phyloP scores from a whole-genome alignment of 1,140 invertebrate species.

The Cydia splendana region DNA sequence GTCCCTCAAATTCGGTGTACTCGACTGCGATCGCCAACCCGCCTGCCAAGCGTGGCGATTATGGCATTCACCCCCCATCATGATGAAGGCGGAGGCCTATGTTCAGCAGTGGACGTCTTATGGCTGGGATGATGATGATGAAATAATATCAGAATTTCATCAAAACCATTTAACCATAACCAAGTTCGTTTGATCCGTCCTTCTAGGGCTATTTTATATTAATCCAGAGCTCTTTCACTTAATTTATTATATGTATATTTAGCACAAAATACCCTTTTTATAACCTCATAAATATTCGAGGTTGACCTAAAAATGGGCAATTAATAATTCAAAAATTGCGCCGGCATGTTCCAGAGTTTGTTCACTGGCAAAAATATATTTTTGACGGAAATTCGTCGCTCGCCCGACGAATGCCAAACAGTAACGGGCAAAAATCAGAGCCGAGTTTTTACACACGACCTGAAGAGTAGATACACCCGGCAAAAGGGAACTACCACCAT shows the following conservation, averaged over 20 bases:
- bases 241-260: not conserved
- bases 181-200: not conserved
- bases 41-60: too few relatives aligned
- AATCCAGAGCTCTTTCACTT: not conserved
- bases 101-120: too few relatives aligned
- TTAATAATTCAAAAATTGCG: constrained; percentile 17
- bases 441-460: not conserved
- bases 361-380: not conserved
- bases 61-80: too few relatives aligned
- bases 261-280: constrained; percentile 4
- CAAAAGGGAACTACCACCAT: not conserved
- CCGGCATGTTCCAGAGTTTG: not conserved
- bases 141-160: not conserved
- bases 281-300: constrained; percentile 2
- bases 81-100: too few relatives aligned
- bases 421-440: not conserved
- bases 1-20: too few relatives aligned
- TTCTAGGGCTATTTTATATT: not conserved
- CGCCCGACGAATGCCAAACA: constrained; percentile 4
- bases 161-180: not conserved
- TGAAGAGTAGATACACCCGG: not conserved
- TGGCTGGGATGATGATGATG: too few relatives aligned
- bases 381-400: not conserved
- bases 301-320: not conserved
- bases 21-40: too few relatives aligned